Evolutionary conservation across 2,797 vertebrate genomes (phyloP).

Genomic region (Sebastes itinus): DNA sequence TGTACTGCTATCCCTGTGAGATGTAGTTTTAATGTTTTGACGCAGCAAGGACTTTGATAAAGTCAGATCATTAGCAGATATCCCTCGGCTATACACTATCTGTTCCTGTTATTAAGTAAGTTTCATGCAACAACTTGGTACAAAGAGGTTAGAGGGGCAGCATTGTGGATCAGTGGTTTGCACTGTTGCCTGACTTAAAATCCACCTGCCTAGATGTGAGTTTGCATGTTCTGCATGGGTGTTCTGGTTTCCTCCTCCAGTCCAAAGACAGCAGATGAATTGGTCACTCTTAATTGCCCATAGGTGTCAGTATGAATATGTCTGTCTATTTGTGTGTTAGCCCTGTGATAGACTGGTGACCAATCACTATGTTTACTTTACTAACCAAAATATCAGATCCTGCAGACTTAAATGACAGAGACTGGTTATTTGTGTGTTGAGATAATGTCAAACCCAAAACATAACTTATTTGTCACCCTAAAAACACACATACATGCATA

Average conservation of each 20-base stretch:
- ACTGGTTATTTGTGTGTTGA: background rate
- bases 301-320: background rate
- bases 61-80: background rate
- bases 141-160: background rate
- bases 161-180: background rate
- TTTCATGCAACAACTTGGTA: background rate
- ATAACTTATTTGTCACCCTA: background rate
- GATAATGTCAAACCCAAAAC: background rate
- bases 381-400: background rate
- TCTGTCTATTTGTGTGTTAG: background rate
- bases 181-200: background rate
- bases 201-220: background rate
- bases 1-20: slow-evolving; percentile 4
- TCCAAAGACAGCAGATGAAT: background rate
- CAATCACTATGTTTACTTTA: background rate
- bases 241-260: background rate
- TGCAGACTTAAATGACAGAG: background rate
- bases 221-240: background rate
- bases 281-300: background rate
- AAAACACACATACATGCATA: background rate
- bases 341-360: background rate
- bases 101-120: background rate
- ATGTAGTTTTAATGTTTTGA: slow-evolving; percentile 1
- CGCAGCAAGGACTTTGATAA: background rate
- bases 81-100: background rate